Conservation (phyloP, 2,113 vertebrate species). For the Aegypius monachus region DNA sequence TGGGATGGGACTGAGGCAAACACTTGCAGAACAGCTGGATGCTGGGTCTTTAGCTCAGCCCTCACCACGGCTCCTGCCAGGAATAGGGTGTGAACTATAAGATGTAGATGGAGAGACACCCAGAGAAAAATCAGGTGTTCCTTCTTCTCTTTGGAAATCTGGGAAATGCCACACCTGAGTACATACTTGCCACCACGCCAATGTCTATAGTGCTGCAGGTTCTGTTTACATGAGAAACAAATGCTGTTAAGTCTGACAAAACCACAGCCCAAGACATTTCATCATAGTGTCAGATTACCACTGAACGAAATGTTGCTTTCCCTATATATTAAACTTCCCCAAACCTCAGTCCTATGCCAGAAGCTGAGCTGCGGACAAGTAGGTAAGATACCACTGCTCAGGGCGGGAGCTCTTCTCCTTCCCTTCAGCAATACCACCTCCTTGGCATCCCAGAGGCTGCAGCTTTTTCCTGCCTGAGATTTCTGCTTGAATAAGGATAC, state of each 20-base stretch:
- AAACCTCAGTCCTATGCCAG: not conserved
- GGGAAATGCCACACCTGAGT: not conserved
- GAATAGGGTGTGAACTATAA: not conserved
- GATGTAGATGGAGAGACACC: not conserved
- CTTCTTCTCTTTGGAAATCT: not conserved
- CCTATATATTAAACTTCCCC: conserved; percentile 25
- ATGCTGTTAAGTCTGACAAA: not conserved
- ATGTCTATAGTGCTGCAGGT: not conserved
- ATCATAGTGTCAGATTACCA: not conserved
- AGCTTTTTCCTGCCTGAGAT: not conserved
- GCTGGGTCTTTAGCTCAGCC: not conserved
- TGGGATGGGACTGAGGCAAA: not conserved
- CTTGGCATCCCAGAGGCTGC: not conserved
- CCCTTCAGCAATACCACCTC: not conserved
- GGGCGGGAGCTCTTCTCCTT: not conserved
- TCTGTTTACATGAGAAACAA: not conserved
- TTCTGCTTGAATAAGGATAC: not conserved
- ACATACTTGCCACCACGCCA: not conserved
- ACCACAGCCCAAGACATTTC: not conserved
- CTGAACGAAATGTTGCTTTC: not conserved
- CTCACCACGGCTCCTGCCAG: not conserved
- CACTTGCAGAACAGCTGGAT: not conserved
- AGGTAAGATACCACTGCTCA: not conserved
- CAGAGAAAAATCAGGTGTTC: not conserved
- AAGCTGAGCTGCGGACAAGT: not conserved